Evolutionary conservation across 2,888 invertebrate genomes (phyloP), one percentile per base, ranked within the genome.

Genomic region (Blastobasis lacticolella): DNA sequence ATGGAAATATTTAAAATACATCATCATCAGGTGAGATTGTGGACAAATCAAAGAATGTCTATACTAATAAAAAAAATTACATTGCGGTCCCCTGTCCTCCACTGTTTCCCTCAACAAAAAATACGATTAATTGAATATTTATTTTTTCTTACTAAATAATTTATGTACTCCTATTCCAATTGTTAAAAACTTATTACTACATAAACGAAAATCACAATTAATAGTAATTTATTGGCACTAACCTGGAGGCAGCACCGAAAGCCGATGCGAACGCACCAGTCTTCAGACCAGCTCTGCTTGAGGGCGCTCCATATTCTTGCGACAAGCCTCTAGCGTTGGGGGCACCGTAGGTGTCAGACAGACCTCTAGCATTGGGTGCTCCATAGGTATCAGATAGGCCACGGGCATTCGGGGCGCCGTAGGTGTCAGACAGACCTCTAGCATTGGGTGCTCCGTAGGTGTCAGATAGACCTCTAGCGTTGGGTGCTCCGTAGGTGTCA

Each of bases 241-340:
- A 79, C 81, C 78, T 79, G 46, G 70, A 59, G 50, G 68, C 60
- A 51, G 68, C 58, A 46, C 73, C 78, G 64, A 84, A 90, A 4
- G 76, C 70, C 4, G 80, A 73, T 23, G 71, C 66, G 23, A 71
- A 61, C 9, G 76, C 78, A 54, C 65, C 64, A 7, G 79, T 78
- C 57, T 88, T 89, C 46, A 86, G 79, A 10, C 54, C 58, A 38
- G 63, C 57, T 23, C 69, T 63, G 46, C 59, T 57, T 37, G 81
- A 71, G 38, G 90, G 89, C n/a, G 78, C 82, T 40, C 88, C 89
- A 56, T 90, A 90, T 52, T 82, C 83, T 51, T 82, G 78, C 49
- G 88, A 83, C 4, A 70, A 36, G 10, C 58, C 59, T 46, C 73
- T 70, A 5, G 67, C 60, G 49, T 76, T 75, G 8, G 90, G 89